Evolutionary conservation across 2,888 invertebrate genomes (phyloP), one percentile per base, ranked within the genome.

Genomic region (Dolichopus griseipennis): DNA sequence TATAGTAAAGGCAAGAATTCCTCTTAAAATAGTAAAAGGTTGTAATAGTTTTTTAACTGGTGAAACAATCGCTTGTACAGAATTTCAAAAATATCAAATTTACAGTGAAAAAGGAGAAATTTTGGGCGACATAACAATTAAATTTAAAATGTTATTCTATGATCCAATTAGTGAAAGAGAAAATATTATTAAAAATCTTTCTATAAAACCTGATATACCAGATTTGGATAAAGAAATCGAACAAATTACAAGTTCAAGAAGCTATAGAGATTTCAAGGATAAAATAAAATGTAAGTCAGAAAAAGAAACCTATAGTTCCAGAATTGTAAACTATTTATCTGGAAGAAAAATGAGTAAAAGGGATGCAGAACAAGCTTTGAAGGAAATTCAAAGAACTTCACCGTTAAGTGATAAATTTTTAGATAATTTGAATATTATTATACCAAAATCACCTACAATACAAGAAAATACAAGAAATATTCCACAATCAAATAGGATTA

Each of bases 351-450:
- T 83, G 79, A 75, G 77, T 10, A 73, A 71, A 68, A 73, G 73
- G 33, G 81, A 83, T 62, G 81, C 84, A 71, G 75, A 76, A 66
- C 74, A 78, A 72, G 81, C 81, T 8, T 73, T 84, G 61, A 77
- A 82, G 68, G 80, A 79, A 10, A 75, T 83, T 27, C 75, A 79
- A 68, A 77, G 78, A 6, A 77, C 80, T 71, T 82, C 84, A 61
- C 80, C 79, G 21, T 74, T 77, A 37, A 76, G 78, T 70, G 79
- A 64, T 3, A 64, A 9, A 9, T 6, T 10, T 20, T 37, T 20
- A n/a, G 33, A 64, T 15, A 64, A 64, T 2, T 37, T 37, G 9
- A 18, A 18, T 2, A 52, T 52, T 12, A 52, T 18, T 52, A 52
- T 52, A 52, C 52, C 52, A 2, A 52, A 52, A 52, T 52, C 52